These are phyloP conservation scores for Garrulus glandarius DNA, from an alignment of 2,797 vertebrate genomes.

Conservation along the genomic window DNA sequence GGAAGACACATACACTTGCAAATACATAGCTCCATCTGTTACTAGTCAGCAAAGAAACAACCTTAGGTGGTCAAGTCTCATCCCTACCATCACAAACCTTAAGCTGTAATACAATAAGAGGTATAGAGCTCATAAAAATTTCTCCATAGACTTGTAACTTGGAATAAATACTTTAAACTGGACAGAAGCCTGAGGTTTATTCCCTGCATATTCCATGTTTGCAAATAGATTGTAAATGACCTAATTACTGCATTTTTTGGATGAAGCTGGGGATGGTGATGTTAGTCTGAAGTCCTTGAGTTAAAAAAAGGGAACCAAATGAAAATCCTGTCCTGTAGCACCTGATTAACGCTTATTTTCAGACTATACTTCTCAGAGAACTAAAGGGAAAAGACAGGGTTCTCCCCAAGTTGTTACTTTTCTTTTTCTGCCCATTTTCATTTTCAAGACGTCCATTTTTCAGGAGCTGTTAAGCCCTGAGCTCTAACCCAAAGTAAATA, in stretches of 20 bases:
- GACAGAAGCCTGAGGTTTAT: background rate
- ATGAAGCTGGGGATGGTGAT: background rate
- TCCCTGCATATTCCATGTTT: background rate
- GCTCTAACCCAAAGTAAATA: background rate
- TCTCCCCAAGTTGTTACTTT: background rate
- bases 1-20: background rate
- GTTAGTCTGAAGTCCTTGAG: background rate
- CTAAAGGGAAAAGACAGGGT: background rate
- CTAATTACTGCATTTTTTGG: background rate
- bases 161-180: background rate
- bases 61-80: background rate
- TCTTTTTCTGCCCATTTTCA: fast-evolving
- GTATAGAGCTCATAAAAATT: background rate
- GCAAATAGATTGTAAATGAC: background rate
- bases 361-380: background rate
- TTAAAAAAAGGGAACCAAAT: background rate
- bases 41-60: background rate
- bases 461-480: background rate
- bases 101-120: background rate
- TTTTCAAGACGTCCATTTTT: background rate
- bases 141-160: background rate
- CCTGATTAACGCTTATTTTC: background rate
- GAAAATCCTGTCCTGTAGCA: background rate
- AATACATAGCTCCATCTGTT: background rate
- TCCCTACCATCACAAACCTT: background rate